Base-by-base conservation (phyloP, 1,140 invertebrate genomes). In the Belonocnema kinseyi region DNA sequence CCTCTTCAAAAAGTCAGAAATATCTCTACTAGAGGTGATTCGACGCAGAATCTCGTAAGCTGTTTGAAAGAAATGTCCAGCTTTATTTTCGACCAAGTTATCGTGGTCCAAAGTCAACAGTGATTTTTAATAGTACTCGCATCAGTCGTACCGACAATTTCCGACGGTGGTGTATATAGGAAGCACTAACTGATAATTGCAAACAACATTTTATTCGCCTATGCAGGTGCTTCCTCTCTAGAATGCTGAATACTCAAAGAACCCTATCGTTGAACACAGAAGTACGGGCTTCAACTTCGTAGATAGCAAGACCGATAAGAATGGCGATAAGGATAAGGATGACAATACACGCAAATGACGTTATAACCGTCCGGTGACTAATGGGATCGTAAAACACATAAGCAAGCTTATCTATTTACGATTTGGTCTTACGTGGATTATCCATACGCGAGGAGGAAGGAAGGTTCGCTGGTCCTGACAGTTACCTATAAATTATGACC, bases 371-470 rank as follows among this genome's bases (percentile, higher is more conserved):
- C 83, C 79, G 86, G 84, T 89, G 88, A 89, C 87, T 88, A 89
- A 90, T 87, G 79, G 78, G 81, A 86, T 87, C 83, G 86, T 85
- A 85, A 88, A 88, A 88, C 85, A 88, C 83, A 87, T 87, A 85
- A 80, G 82, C 81, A 81, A 77, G 78, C 78, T 82, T 84, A 86
- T 85, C 82, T 85, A 81, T 84, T 82, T 78, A 80, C 79, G 80
- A 80, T 85, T 83, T 82, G 74, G 72, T 79, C 74, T 80, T 73
- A 50, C 72, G 33, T 40, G 26, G 14, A 33, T 33, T 66, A 40
- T 66, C 26, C 33, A 33, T 33, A 66, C 61, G 40, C 40, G 40
- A 66, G 33, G 16, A 33, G 4, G 61, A 66, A 66, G 16, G 40
- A 66, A 66, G 26, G 58, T 21, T 66, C 33, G 4, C 26, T 16